phyloP scores from a whole-genome alignment of 2,888 invertebrate genomes.

The Drosophila affinis region DNA sequence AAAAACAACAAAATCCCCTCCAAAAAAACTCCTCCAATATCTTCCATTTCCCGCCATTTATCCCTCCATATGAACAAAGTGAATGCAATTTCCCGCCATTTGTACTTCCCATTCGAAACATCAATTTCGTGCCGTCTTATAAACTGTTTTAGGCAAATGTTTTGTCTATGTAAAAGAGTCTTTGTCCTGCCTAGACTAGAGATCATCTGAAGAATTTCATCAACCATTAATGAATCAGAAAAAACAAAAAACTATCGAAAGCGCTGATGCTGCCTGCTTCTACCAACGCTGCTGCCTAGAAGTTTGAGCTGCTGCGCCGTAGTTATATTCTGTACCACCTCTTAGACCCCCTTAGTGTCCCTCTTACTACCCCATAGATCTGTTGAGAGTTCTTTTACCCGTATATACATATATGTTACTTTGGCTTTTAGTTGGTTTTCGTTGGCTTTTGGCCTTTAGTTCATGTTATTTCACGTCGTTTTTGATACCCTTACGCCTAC shows the following conservation, averaged over 20 bases:
- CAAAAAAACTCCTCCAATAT: conserved; percentile 30
- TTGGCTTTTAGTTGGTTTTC: conserved; percentile 37
- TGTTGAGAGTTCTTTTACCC: conserved; percentile 36
- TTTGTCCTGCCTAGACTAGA: conserved; percentile 27
- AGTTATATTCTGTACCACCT: conserved; percentile 22
- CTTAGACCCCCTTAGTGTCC: conserved; percentile 5
- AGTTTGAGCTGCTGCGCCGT: conserved; percentile 25
- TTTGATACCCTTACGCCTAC: conserved; percentile 21
- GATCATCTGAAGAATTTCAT: neutral
- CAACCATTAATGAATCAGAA: neutral
- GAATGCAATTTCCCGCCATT: conserved; percentile 28
- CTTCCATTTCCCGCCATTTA: conserved; percentile 16
- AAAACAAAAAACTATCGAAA: conserved; percentile 1
- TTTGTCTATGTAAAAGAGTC: conserved; percentile 26
- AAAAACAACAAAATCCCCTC: conserved; percentile 12
- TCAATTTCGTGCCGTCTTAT: conserved; percentile 28
- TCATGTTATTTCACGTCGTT: conserved; percentile 39
- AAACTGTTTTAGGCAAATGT: conserved; percentile 13
- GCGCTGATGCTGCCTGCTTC: conserved; percentile 39
- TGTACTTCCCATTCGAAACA: conserved; percentile 15
- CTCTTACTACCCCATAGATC: neutral
- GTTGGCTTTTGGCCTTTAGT: conserved; percentile 58
- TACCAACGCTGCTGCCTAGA: conserved; percentile 5
- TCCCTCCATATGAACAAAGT: conserved; percentile 17
- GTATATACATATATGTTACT: conserved; percentile 9